phyloP scores from a whole-genome alignment of 2,888 invertebrate genomes.

The Cheiracanthium punctorium region DNA sequence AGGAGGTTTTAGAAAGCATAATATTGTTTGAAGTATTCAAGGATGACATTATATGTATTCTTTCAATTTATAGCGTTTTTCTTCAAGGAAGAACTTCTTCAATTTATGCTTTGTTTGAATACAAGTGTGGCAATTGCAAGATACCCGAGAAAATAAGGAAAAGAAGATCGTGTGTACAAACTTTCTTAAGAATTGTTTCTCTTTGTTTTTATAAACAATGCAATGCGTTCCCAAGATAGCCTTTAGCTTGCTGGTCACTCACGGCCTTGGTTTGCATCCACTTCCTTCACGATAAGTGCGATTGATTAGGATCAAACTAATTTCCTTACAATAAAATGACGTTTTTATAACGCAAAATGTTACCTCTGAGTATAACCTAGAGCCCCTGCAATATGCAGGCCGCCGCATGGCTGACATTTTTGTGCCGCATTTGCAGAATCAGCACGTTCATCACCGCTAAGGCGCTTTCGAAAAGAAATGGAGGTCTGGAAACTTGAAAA shows the following conservation, averaged over 20 bases:
- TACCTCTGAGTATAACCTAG: too few relatives aligned
- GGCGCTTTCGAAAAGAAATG: too few relatives aligned
- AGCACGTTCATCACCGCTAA: too few relatives aligned
- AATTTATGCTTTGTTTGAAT: neutral
- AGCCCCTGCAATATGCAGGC: too few relatives aligned
- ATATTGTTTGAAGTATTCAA: too few relatives aligned
- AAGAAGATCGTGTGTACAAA: neutral
- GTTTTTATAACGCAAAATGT: neutral
- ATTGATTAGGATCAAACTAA: neutral
- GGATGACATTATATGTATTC: too few relatives aligned
- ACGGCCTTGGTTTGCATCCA: conserved; percentile 14
- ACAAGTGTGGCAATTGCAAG: neutral
- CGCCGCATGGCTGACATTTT: too few relatives aligned
- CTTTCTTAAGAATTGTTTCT: neutral
- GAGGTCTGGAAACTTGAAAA: too few relatives aligned
- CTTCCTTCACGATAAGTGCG: conserved; percentile 20
- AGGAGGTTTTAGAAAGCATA: too few relatives aligned
- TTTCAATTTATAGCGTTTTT: neutral
- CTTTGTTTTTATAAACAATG: conserved; percentile 25
- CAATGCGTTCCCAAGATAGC: neutral
- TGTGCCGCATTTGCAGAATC: too few relatives aligned
- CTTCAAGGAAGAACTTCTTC: neutral
- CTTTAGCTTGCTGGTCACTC: neutral
- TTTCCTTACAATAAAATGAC: conserved; percentile 34
- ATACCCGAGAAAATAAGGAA: neutral